A percentile compares a stretch with the other conserved stretches of the same genome.
phyloP scores from a whole-genome alignment of 2,113 vertebrate species.

The Dipodomys merriami region DNA sequence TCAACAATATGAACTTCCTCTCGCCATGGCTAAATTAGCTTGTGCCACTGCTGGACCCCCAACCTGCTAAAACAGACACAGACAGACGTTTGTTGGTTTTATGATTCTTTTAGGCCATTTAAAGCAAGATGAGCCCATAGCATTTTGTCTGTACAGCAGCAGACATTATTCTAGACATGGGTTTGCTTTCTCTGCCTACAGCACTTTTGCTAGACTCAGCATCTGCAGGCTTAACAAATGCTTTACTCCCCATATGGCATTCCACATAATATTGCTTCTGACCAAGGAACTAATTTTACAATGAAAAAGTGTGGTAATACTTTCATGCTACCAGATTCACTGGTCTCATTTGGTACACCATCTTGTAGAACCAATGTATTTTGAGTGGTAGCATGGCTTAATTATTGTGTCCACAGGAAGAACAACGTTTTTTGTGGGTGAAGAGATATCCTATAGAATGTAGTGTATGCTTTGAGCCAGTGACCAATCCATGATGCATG shows the following conservation, averaged over 20 bases:
- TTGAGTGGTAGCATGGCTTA: background rate
- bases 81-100: background rate
- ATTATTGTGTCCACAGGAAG: background rate
- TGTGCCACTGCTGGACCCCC: background rate
- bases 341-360: background rate
- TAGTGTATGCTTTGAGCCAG: background rate
- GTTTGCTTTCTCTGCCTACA: background rate
- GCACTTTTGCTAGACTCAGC: background rate
- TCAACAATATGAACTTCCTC: background rate
- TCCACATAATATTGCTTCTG: constrained; percentile 31
- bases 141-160: background rate
- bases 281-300: constrained; percentile 55
- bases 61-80: background rate
- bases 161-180: background rate
- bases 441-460: background rate
- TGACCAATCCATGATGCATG: background rate
- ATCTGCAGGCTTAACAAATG: background rate
- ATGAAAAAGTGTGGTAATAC: background rate
- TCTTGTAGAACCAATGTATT: background rate
- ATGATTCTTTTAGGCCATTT: background rate
- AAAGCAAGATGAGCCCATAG: background rate
- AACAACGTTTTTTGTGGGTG: background rate
- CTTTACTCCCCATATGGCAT: constrained; percentile 25
- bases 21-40: background rate
- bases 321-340: constrained; percentile 11